These are phyloP conservation scores for Sebastes matsubarae DNA, from an alignment of 2,797 vertebrate species.

Conservation along the genomic window DNA sequence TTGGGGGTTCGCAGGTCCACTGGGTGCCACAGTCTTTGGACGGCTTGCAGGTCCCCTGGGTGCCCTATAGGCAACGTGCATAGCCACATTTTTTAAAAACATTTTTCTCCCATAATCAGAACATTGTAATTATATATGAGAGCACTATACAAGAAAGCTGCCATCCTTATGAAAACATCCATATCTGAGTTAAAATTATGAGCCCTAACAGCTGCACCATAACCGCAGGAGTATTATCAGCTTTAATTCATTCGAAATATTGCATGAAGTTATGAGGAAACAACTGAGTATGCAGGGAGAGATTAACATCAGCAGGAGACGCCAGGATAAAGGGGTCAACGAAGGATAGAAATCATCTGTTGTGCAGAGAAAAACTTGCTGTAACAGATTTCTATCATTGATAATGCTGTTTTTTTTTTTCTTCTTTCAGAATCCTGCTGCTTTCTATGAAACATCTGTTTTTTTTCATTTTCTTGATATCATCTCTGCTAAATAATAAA, in stretches of 20 bases:
- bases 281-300: neutral
- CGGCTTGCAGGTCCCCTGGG: too few relatives aligned
- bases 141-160: too few relatives aligned
- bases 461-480: neutral
- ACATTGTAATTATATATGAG: too few relatives aligned
- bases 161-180: too few relatives aligned
- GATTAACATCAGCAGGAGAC: neutral
- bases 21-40: too few relatives aligned
- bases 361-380: neutral
- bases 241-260: constrained; percentile 14
- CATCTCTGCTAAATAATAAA: neutral
- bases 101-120: too few relatives aligned
- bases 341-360: neutral
- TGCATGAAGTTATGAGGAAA: neutral
- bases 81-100: too few relatives aligned
- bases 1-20: too few relatives aligned
- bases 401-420: neutral
- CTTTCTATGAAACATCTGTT: neutral
- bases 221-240: neutral
- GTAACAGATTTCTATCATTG: neutral
- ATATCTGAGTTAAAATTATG: too few relatives aligned
- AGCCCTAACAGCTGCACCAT: neutral
- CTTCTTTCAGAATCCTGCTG: neutral
- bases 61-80: too few relatives aligned
- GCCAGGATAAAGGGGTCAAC: neutral